Base-by-base conservation (phyloP, 2,888 invertebrate genomes). In the Megastigmus dorsalis region DNA sequence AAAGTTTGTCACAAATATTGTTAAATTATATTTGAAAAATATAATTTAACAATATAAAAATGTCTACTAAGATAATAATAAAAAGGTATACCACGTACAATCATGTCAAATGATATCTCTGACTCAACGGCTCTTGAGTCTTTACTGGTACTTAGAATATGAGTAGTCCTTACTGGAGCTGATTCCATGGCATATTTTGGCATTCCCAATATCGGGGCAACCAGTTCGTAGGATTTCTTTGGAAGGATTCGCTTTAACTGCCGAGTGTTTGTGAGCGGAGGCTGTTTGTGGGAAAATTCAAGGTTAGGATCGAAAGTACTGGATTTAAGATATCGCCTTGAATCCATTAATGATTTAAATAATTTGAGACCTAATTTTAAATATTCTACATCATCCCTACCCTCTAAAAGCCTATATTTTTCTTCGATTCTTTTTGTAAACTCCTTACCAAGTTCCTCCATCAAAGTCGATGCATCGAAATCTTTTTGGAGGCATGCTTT, bases 151-250 rank as follows among this genome's bases (percentile, higher is more conserved):
- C 18, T 5, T 5, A 20, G 20, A 13, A 30, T 48, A 28, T 26
- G 6, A 7, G 23, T 50, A 10, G 6, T 15, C 10, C 59, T 41
- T 10, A 10, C 9, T 6, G 43, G 30, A 1, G 20, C 41, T 5
- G 54, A n/a, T 45, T 55, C 75, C 23, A 43, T 79, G 1, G 75
- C 52, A 74, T 77, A 79, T 43, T 77, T 65, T 2, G 83, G 80
- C 79, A 86, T 80, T 62, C 83, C 84, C 63, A 86, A 69, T 33
- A 86, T 78, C 0, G 83, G 82, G 9, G 86, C 85, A 9, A 86
- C 67, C 23, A 82, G 75, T 67, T 85, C 82, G 68, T 84, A 86
- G 66, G 83, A 79, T 26, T 82, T 75, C 13, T 77, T 33, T 20
- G 85, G 83, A 30, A 86, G 80, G 67, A 82, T 70, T 20, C 80